A percentile compares a stretch with the other conserved stretches of the same genome.
These are phyloP conservation scores for Ernsta delagoae DNA, from an alignment of 2,888 invertebrate genomes.

Conservation along the genomic window DNA sequence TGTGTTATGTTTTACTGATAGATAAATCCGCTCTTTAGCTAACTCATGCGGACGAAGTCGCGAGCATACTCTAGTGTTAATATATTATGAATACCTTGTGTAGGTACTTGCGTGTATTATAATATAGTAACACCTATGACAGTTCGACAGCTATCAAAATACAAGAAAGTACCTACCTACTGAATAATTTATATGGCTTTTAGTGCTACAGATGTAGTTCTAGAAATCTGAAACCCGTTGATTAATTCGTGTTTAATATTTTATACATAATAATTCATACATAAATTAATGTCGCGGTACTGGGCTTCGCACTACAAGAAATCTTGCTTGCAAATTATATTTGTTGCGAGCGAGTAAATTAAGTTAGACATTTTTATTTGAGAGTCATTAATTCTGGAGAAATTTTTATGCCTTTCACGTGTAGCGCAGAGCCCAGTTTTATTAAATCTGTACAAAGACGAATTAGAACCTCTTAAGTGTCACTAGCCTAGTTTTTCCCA, in stretches of 20 bases:
- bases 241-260: too few species aligned
- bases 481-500: slow-evolving; percentile 12
- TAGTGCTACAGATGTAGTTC: neutral
- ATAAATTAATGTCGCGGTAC: slow-evolving; percentile 28
- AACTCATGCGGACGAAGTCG: too few species aligned
- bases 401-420: slow-evolving; percentile 10
- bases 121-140: too few species aligned
- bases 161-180: neutral
- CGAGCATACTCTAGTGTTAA: too few species aligned
- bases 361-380: slow-evolving; percentile 18
- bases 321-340: neutral
- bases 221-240: neutral
- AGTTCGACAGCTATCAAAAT: neutral
- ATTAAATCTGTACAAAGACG: slow-evolving; percentile 6
- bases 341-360: slow-evolving; percentile 26
- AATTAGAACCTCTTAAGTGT: slow-evolving; percentile 7
- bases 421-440: neutral
- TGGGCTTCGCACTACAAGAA: slow-evolving; percentile 11
- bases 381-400: slow-evolving; percentile 16
- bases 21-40: too few species aligned
- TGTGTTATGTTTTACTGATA: too few species aligned
- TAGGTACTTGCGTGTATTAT: too few species aligned
- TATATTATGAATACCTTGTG: neutral
- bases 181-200: neutral
- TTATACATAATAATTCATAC: neutral